These are phyloP conservation scores for Clamator glandarius DNA, from an alignment of 2,797 vertebrate genomes.

Conservation along the genomic window DNA sequence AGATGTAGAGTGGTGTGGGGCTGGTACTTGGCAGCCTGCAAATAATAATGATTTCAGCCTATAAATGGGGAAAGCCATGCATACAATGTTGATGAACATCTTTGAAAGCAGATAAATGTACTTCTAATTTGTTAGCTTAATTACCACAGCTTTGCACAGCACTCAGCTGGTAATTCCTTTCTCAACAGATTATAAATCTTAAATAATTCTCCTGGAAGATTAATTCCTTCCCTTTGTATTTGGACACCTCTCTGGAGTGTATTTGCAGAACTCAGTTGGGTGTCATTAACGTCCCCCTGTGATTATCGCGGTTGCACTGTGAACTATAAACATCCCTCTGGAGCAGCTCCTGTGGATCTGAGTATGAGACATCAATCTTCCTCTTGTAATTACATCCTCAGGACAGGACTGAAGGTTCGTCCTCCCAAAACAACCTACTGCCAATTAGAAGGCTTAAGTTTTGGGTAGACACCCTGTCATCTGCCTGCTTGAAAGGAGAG, in stretches of 20 bases:
- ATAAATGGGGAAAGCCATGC: not conserved
- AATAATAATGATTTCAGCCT: not conserved
- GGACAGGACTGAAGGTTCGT: conserved; percentile 9
- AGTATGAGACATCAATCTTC: not conserved
- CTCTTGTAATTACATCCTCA: conserved; percentile 33
- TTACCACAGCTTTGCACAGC: conserved; percentile 43
- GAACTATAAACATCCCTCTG: conserved; percentile 4
- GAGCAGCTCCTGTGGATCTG: conserved; percentile 18
- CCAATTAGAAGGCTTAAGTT: not conserved
- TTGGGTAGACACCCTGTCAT: not conserved
- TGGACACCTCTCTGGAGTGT: conserved; percentile 31
- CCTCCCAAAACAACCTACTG: not conserved
- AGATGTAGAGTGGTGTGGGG: not conserved
- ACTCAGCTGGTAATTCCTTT: conserved; percentile 49
- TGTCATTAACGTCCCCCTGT: not conserved
- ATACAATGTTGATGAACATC: not conserved
- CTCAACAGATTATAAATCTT: conserved; percentile 58
- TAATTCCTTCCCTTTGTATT: conserved; percentile 36
- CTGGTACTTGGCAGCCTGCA: not conserved
- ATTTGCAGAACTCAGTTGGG: conserved; percentile 46
- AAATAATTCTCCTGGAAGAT: conserved; percentile 59
- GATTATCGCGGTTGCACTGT: not conserved
- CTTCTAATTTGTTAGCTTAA: conserved; percentile 66
- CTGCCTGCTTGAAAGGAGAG: not conserved
- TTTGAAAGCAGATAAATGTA: conserved; percentile 32